A percentile compares a stretch with the other conserved stretches of the same genome.
These are phyloP conservation scores for Linyphia triangularis DNA, from an alignment of 2,888 invertebrate species.

Conservation along the genomic window DNA sequence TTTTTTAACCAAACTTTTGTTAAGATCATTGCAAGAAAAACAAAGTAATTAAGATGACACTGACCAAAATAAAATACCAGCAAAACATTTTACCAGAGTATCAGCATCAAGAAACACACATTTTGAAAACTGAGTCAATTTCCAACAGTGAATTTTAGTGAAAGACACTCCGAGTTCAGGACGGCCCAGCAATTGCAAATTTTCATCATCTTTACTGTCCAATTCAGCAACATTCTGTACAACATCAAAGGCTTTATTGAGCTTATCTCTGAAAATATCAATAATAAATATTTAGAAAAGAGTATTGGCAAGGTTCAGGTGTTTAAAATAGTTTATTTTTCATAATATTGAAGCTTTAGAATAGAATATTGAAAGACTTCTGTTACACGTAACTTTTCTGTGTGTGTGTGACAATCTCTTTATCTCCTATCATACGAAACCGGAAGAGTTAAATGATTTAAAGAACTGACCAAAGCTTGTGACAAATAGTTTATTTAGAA, in stretches of 20 bases:
- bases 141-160: slow-evolving; percentile 99
- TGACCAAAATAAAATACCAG: not conserved
- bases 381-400: too few species aligned
- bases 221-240: slow-evolving; percentile 94
- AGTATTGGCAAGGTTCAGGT: too few species aligned
- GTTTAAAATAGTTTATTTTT: too few species aligned
- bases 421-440: too few species aligned
- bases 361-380: too few species aligned
- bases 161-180: slow-evolving; percentile 99
- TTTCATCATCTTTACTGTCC: slow-evolving; percentile 95
- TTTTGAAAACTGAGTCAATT: slow-evolving; percentile 95
- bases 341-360: too few species aligned
- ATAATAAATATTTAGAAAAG: too few species aligned
- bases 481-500: too few species aligned
- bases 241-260: slow-evolving; percentile 89
- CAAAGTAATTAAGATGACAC: not conserved
- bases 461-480: too few species aligned
- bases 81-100: slow-evolving; percentile 86
- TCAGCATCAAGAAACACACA: slow-evolving; percentile 99
- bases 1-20: not conserved
- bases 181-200: slow-evolving; percentile 91
- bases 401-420: too few species aligned
- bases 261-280: slow-evolving; percentile 64
- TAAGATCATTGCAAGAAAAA: not conserved
- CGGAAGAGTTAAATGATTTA: too few species aligned